A percentile compares a stretch with the other conserved stretches of the same genome.
Conservation (phyloP, 1,140 invertebrate species). For the Aphaenogaster ashmeadi region DNA sequence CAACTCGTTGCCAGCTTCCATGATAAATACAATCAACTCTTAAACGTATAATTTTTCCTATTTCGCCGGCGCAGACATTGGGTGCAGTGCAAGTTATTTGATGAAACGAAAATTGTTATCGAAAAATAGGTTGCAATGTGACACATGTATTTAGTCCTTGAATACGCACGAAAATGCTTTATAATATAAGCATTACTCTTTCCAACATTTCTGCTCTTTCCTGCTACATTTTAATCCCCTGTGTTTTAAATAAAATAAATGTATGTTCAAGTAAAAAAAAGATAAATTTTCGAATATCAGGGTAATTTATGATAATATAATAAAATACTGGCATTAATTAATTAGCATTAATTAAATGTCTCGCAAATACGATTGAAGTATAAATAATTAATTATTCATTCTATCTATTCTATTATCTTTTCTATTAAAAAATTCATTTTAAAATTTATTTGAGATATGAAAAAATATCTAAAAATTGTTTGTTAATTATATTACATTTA, state of each 20-base stretch:
- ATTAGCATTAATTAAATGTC: background rate
- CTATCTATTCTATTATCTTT: background rate
- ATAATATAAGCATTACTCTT: background rate
- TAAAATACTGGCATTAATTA: background rate
- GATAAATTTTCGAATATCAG: background rate
- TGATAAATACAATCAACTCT: constrained; percentile 52
- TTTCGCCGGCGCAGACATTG: background rate
- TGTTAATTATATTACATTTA: background rate
- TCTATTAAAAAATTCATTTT: background rate
- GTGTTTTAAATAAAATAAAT: background rate
- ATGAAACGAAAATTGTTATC: constrained; percentile 10
- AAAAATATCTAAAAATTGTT: background rate
- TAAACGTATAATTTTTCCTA: constrained; percentile 30
- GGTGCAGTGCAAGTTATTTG: background rate
- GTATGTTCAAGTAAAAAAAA: background rate
- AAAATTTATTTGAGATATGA: background rate
- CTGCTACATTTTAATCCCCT: background rate
- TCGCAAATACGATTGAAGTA: background rate
- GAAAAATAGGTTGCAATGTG: background rate
- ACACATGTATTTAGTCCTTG: constrained; percentile 8
- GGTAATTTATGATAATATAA: background rate
- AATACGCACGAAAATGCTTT: background rate
- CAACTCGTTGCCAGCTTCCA: constrained; percentile 37
- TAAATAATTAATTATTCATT: background rate
- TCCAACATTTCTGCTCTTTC: background rate